Evolutionary conservation across 2,113 vertebrate genomes (phyloP).

Genomic region (Eclectus roratus): DNA sequence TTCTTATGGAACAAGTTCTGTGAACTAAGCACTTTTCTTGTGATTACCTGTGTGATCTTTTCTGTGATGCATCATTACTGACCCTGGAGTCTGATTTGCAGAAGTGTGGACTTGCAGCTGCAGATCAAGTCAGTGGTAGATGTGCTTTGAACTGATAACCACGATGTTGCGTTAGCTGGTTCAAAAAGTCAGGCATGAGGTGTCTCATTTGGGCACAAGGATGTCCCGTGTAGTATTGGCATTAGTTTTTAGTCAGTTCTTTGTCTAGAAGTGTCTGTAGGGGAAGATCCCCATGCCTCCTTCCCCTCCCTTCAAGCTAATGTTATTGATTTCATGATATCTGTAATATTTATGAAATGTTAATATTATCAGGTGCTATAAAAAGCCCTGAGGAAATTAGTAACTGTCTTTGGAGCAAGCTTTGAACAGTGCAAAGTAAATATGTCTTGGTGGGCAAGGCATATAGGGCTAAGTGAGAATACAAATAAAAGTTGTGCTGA

Average conservation of each 20-base stretch:
- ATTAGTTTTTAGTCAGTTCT: background rate
- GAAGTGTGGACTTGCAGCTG: background rate
- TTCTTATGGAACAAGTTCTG: background rate
- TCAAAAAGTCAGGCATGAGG: background rate
- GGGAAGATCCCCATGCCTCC: background rate
- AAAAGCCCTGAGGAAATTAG: background rate
- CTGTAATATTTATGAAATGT: background rate
- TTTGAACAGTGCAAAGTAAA: background rate
- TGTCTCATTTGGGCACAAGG: background rate
- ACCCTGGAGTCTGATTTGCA: background rate
- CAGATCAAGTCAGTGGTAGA: background rate
- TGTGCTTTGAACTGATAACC: background rate
- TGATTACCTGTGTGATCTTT: background rate
- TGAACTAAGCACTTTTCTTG: background rate
- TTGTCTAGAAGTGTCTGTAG: background rate
- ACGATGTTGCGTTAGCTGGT: rapidly evolving
- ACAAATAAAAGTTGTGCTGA: background rate
- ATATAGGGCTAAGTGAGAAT: background rate
- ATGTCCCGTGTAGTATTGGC: background rate
- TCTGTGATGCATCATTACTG: background rate
- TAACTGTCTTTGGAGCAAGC: background rate
- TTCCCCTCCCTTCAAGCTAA: background rate
- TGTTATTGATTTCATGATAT: background rate
- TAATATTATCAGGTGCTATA: background rate
- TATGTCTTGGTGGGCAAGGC: background rate